Evolutionary conservation across 2,797 vertebrate species (phyloP).

Genomic region (Balearica regulorum): DNA sequence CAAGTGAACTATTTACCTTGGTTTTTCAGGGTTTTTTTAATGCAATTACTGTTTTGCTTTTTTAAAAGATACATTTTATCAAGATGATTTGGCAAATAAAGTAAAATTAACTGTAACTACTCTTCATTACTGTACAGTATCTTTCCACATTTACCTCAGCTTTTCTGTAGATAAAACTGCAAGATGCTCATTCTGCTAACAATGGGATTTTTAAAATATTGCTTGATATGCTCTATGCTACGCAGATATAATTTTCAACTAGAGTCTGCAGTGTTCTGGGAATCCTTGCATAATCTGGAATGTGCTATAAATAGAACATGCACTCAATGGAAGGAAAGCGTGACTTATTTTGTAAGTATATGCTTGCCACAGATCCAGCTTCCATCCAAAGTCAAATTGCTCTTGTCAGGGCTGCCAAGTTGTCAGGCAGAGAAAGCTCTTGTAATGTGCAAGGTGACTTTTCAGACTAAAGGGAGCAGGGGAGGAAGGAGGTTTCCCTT

Average conservation of each 20-base stretch:
- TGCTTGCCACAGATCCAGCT: background rate
- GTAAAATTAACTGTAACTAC: background rate
- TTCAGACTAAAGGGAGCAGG: background rate
- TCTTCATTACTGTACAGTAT: background rate
- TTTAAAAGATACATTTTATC: background rate
- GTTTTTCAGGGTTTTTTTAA: background rate
- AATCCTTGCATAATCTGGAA: constrained; percentile 58
- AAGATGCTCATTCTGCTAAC: background rate
- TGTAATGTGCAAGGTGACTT: background rate
- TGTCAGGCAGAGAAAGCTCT: background rate
- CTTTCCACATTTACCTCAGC: background rate
- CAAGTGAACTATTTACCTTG: background rate
- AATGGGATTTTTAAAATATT: background rate
- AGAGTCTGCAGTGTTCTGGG: constrained; percentile 58
- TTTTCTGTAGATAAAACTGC: background rate
- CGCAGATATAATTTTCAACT: background rate
- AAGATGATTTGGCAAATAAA: background rate
- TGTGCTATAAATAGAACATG: background rate
- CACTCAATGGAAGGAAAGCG: background rate
- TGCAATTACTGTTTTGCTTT: background rate
- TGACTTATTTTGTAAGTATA: background rate
- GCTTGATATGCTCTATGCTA: background rate
- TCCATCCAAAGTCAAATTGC: background rate
- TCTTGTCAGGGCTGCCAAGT: background rate
- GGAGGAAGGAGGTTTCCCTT: background rate